Evolutionary conservation across 2,797 vertebrate genomes (phyloP).

Genomic region (Cryptoblepharus egeriae): DNA sequence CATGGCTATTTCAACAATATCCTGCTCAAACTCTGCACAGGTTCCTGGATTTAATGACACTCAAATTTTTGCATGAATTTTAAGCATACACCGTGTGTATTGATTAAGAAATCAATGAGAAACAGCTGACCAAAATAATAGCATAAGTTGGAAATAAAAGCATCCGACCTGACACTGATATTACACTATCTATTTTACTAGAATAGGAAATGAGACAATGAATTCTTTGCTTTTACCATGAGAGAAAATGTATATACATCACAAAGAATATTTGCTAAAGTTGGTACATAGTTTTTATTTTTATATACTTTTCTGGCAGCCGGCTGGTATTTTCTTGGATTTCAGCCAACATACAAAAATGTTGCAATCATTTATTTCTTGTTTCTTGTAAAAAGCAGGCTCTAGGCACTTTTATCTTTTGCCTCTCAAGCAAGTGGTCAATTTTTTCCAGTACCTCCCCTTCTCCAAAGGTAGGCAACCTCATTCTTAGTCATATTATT

Average conservation of each 20-base stretch:
- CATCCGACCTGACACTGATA: no score
- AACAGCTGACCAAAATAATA: not conserved
- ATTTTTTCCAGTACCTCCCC: no score
- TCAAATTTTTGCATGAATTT: not conserved
- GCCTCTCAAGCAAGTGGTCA: not conserved
- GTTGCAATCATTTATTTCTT: not conserved
- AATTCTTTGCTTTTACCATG: not conserved
- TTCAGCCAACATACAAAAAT: not conserved
- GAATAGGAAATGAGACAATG: not conserved
- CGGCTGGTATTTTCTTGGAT: not conserved
- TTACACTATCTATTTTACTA: not conserved
- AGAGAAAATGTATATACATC: not conserved
- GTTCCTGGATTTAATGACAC: not conserved
- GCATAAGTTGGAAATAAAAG: not conserved
- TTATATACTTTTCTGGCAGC: not conserved
- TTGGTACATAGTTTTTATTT: not conserved
- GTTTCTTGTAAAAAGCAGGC: not conserved
- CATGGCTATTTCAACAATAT: not conserved
- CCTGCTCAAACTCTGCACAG: not conserved
- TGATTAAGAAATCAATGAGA: not conserved
- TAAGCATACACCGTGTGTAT: not conserved
- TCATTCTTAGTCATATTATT: constrained; percentile 16
- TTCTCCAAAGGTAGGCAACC: not conserved
- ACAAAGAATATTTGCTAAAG: not conserved
- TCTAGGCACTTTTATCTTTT: not conserved